phyloP scores from a whole-genome alignment of 92 coral and sea anemone species.

The Parazoanthus atlanticus region DNA sequence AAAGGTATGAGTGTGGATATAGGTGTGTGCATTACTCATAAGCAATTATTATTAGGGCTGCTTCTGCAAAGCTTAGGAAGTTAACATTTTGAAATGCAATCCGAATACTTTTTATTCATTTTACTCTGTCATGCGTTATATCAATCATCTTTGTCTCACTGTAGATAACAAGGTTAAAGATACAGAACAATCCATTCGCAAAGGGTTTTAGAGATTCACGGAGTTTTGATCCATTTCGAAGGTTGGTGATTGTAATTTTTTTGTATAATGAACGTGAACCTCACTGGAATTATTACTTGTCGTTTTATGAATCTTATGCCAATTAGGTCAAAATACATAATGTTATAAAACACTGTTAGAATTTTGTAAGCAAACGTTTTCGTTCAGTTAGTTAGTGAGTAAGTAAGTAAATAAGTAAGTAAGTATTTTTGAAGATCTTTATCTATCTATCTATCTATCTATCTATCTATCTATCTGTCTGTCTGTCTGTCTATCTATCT shows the following conservation, averaged over 20 bases:
- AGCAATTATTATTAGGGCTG: background rate
- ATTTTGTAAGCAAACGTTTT: no score
- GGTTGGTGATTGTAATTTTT: background rate
- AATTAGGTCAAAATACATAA: no score
- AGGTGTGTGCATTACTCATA: background rate
- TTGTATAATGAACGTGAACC: background rate
- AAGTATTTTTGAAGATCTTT: no score
- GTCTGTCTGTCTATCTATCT: no score
- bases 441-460: no score
- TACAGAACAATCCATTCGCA: constrained; percentile 47
- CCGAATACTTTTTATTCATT: background rate
- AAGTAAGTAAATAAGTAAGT: no score
- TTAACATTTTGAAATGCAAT: no score
- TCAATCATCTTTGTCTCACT: background rate
- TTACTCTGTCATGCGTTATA: background rate
- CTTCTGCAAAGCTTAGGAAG: background rate
- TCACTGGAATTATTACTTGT: no score
- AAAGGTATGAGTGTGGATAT: background rate
- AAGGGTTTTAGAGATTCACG: constrained; percentile 42
- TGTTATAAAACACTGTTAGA: no score
- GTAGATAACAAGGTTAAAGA: constrained; percentile 48
- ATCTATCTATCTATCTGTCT: no score
- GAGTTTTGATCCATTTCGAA: background rate
- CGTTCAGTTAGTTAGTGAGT: no score
- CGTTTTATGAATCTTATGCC: background rate